Evolutionary conservation across 2,113 vertebrate genomes (phyloP).

Genomic region (Otocyon megalotis): DNA sequence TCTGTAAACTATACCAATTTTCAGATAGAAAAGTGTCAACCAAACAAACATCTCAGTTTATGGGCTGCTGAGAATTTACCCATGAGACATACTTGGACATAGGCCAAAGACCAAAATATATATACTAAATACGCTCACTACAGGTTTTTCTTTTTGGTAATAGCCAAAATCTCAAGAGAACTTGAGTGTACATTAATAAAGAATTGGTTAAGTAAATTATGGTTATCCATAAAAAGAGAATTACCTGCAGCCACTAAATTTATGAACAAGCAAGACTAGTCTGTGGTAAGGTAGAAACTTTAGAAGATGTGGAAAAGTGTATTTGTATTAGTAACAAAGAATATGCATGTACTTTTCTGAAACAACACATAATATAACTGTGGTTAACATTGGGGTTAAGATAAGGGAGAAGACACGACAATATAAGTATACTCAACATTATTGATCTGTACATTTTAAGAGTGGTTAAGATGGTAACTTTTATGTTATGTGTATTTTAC

Average conservation of each 20-base stretch:
- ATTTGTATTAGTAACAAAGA: slow-evolving; percentile 12
- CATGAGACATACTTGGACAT: neutral
- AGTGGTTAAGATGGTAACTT: neutral
- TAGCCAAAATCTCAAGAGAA: neutral
- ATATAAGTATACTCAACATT: neutral
- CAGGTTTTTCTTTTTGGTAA: neutral
- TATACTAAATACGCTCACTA: neutral
- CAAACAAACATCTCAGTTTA: neutral
- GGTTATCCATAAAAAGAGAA: neutral
- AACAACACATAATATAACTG: neutral
- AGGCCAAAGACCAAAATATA: neutral
- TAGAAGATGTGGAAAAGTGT: neutral
- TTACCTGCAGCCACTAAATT: neutral
- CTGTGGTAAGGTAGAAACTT: neutral
- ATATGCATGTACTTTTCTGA: neutral
- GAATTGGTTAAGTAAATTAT: neutral
- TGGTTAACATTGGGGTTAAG: neutral
- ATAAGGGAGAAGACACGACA: neutral
- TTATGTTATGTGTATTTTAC: neutral
- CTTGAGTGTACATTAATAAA: neutral
- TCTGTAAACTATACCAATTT: neutral
- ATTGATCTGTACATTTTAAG: neutral
- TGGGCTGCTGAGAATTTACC: neutral
- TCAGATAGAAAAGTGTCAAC: neutral
- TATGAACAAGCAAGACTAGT: neutral